These are phyloP conservation scores for Carduelis carduelis DNA, from an alignment of 2,797 vertebrate genomes.

Conservation along the genomic window DNA sequence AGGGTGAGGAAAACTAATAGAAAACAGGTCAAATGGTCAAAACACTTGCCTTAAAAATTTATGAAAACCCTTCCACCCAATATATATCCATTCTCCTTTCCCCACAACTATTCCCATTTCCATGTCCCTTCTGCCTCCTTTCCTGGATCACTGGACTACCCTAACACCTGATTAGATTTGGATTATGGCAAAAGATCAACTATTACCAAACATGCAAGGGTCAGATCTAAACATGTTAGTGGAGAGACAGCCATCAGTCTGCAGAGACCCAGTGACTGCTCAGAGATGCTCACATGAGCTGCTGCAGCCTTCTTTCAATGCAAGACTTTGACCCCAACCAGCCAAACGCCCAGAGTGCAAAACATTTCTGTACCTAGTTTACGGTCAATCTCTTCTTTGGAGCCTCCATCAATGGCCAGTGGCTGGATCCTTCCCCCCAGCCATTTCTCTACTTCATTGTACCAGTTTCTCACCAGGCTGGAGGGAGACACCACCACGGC, in stretches of 20 bases:
- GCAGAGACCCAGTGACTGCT: neutral
- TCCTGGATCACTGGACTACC: neutral
- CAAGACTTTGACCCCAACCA: neutral
- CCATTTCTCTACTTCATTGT: constrained; percentile 96
- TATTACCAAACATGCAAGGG: neutral
- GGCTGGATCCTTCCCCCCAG: constrained; percentile 89
- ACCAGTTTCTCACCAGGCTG: constrained; percentile 97
- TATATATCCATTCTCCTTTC: neutral
- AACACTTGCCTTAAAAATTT: neutral
- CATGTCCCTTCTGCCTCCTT: neutral
- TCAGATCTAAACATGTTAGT: neutral
- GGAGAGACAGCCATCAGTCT: neutral
- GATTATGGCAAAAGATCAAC: neutral
- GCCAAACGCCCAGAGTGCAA: accelerated
- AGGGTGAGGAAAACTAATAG: neutral
- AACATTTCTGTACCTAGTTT: constrained; percentile 81
- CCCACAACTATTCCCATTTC: neutral
- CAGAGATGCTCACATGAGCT: neutral
- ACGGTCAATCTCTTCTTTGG: constrained; percentile 89
- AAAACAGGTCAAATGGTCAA: neutral
- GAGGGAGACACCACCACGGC: constrained; percentile 93
- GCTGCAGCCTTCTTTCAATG: neutral
- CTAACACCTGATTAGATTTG: neutral
- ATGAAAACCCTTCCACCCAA: neutral
- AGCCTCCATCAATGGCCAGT: constrained; percentile 92